These are phyloP conservation scores for Belonocnema kinseyi DNA, from an alignment of 1,140 invertebrate genomes.

Conservation along the genomic window DNA sequence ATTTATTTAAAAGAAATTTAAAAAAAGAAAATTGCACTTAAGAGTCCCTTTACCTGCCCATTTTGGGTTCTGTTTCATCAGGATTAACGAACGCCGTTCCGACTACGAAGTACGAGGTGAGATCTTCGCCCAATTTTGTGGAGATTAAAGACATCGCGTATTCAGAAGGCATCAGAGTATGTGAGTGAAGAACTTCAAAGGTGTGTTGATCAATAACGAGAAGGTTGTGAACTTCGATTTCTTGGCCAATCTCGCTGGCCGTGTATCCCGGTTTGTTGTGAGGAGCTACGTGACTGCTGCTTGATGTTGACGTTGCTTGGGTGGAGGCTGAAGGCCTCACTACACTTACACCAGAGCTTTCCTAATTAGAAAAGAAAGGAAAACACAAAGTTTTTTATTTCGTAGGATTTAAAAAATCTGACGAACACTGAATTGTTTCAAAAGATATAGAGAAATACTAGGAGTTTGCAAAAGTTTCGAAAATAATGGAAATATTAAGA, in stretches of 20 bases:
- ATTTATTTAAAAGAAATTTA: no score
- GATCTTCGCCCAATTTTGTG: slow-evolving; percentile 93
- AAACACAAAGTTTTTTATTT: no score
- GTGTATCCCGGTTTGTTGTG: slow-evolving; percentile 75
- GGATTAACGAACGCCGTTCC: slow-evolving; percentile 95
- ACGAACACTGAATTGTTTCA: no score
- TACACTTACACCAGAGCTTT: slow-evolving; percentile 81
- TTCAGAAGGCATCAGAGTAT: slow-evolving; percentile 92
- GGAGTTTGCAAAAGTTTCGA: no score
- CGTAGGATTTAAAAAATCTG: no score
- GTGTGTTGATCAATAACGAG: slow-evolving; percentile 97
- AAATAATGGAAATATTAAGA: no score
- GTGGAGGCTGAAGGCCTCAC: slow-evolving; percentile 87
- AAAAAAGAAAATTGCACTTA: background rate
- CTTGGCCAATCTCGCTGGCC: slow-evolving; percentile 83
- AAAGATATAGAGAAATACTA: no score
- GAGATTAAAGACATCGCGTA: slow-evolving; percentile 94
- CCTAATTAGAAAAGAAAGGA: slow-evolving; percentile 54
- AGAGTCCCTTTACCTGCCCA: slow-evolving; percentile 72
- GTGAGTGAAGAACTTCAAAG: slow-evolving; percentile 95
- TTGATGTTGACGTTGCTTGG: slow-evolving; percentile 77
- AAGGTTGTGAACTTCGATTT: slow-evolving; percentile 95
- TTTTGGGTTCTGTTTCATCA: slow-evolving; percentile 96
- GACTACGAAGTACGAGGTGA: slow-evolving; percentile 93
- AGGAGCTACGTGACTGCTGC: slow-evolving; percentile 66